Evolutionary conservation across 2,113 vertebrate genomes (phyloP).

Genomic region (Ctenodactylus gundi): DNA sequence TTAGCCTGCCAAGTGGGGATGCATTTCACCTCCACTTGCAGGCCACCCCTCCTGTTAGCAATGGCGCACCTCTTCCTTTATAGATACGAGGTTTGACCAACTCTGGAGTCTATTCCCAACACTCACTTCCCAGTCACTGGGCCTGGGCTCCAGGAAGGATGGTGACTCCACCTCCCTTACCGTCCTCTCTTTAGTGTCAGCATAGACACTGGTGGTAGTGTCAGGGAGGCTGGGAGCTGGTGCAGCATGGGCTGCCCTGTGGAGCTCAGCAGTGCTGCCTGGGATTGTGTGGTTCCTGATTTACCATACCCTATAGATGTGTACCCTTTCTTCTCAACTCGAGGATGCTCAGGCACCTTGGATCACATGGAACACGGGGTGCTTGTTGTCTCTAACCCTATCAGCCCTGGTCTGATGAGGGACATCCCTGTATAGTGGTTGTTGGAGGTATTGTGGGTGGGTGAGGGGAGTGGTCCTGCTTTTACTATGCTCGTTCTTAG

Average conservation of each 20-base stretch:
- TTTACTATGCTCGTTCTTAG: background rate
- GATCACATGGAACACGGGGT: background rate
- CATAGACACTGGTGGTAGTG: background rate
- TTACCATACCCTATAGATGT: too few species aligned
- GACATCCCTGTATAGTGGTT: background rate
- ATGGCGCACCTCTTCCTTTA: background rate
- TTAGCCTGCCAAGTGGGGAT: background rate
- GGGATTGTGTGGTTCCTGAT: too few species aligned
- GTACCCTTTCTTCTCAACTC: background rate
- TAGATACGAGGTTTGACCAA: background rate
- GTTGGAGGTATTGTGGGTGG: background rate
- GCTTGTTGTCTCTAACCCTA: background rate
- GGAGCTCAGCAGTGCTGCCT: background rate
- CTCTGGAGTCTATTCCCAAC: background rate
- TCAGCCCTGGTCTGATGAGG: background rate
- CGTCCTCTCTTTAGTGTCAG: background rate
- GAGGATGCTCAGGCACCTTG: background rate
- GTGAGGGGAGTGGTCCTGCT: background rate
- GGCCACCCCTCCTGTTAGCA: background rate
- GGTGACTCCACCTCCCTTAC: background rate
- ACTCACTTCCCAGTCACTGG: background rate
- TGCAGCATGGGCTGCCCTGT: background rate
- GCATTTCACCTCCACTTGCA: constrained; percentile 46
- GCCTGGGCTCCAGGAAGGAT: background rate
- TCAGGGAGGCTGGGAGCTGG: too few species aligned